Evolutionary conservation across 2,888 invertebrate species (phyloP), one percentile per base, ranked within the genome.

Genomic region (Melinaea menophilus): DNA sequence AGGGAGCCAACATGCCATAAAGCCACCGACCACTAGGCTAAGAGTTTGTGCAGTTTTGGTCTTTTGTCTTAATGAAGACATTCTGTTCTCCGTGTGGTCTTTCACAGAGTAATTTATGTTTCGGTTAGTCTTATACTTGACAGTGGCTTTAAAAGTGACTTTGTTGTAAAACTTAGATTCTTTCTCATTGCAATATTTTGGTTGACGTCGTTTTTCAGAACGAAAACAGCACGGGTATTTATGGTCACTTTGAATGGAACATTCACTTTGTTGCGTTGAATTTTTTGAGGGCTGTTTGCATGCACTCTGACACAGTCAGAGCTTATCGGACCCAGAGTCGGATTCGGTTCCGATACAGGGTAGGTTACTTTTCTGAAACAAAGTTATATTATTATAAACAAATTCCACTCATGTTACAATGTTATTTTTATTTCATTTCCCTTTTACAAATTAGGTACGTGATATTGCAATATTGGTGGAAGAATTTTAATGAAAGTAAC

Each of bases 1-100:
- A 0, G 97, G 97, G 37, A 97, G 82, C 97, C 97, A 97, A 75
- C 97, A 97, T 5, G 95, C 94, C 3, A 97, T 94, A 73, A 97
- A 97, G 2, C 96, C 96, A 0, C 97, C 97, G 0, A 97, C 96
- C 0, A 97, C 97, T 4, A 97, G 93, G 68, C 96, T 96, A 58
- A 97, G 81, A 0, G 97, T 97, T 78, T 96, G 96, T 3, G 96
- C 96, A 0, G 97, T 97, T 86, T 97, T 97, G 3, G 95, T 96
- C 79, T 97, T 97, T 58, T 96, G 90, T 59, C 95, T 92, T 63
- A 94, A 84, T 5, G 94, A 94, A 0, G 94, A 94, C 1, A 95
- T 94, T 69, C 94, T 86, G 72, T 92, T 93, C 35, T 92, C 91
- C 11, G 89, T 84, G 47, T 92, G 90, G 41, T 93, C 88, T 66